Conservation (phyloP, 2,113 vertebrate species). For the Asarcornis scutulata region DNA sequence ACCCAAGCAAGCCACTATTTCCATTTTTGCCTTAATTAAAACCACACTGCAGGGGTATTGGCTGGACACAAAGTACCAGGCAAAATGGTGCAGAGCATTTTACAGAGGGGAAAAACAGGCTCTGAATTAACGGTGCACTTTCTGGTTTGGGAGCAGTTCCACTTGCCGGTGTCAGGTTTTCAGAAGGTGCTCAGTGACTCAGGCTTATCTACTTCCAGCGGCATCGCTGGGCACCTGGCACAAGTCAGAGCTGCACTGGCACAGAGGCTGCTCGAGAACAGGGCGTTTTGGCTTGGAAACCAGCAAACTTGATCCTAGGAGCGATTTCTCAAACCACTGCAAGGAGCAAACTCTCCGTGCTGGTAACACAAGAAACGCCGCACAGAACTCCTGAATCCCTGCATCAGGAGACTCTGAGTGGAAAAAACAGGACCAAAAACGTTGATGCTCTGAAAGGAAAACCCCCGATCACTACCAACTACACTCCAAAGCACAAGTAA, state of each 20-base stretch:
- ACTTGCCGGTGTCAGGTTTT: background rate
- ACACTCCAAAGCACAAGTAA: background rate
- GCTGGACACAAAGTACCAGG: background rate
- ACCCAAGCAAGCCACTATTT: slow-evolving; percentile 28
- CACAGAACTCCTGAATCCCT: background rate
- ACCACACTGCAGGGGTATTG: background rate
- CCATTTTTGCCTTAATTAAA: slow-evolving; percentile 57
- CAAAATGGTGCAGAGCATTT: slow-evolving; percentile 18
- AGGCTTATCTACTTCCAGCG: background rate
- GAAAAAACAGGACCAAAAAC: background rate
- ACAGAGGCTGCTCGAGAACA: background rate
- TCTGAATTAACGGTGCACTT: slow-evolving; percentile 34
- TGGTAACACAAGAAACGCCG: background rate
- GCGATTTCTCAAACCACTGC: background rate
- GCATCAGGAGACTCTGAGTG: background rate
- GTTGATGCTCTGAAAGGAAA: background rate
- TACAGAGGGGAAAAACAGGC: background rate
- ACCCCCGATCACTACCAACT: background rate
- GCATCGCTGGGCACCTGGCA: background rate
- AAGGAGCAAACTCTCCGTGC: slow-evolving; percentile 37
- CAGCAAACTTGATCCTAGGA: slow-evolving; percentile 10
- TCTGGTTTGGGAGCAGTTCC: background rate
- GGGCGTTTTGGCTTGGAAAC: slow-evolving; percentile 32
- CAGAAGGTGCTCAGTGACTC: background rate
- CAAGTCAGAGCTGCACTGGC: background rate